phyloP scores from a whole-genome alignment of 2,888 invertebrate genomes.

The Synergus gifuensis region DNA sequence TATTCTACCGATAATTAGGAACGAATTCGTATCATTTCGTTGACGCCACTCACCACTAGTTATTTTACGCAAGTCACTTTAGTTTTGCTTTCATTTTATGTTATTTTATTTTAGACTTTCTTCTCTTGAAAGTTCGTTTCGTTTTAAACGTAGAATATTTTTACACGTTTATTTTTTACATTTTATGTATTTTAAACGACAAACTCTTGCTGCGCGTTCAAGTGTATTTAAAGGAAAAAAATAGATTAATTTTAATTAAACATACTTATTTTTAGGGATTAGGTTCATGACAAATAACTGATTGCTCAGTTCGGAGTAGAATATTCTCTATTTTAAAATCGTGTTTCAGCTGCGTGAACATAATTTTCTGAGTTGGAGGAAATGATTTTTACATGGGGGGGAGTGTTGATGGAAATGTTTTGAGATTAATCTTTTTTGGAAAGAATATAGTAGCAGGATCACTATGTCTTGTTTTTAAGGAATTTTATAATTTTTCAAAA shows the following conservation, averaged over 20 bases:
- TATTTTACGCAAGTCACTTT: conserved; percentile 34
- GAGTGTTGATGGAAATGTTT: not conserved
- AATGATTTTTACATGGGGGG: not conserved
- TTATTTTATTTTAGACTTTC: not conserved
- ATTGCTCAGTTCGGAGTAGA: not conserved
- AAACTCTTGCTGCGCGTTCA: not conserved
- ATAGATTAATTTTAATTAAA: not conserved
- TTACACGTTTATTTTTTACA: conserved; percentile 17
- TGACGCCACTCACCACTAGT: conserved; percentile 34
- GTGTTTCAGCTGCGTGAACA: not conserved
- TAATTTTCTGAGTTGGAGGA: not conserved
- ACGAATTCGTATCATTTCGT: conserved; percentile 16
- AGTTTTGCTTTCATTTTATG: conserved; percentile 22
- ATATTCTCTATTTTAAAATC: not conserved
- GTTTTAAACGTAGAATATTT: not conserved
- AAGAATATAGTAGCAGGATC: not conserved
- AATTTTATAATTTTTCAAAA: not conserved
- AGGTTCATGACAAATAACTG: not conserved
- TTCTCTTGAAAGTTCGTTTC: not conserved
- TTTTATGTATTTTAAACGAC: not conserved
- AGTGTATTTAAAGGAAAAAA: not conserved
- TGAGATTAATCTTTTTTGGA: conserved; percentile 14
- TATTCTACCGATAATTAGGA: not conserved
- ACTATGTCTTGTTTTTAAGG: not conserved
- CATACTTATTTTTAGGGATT: not conserved